Evolutionary conservation across 1,140 invertebrate species (phyloP).

Genomic region (Ridgeia piscesae): DNA sequence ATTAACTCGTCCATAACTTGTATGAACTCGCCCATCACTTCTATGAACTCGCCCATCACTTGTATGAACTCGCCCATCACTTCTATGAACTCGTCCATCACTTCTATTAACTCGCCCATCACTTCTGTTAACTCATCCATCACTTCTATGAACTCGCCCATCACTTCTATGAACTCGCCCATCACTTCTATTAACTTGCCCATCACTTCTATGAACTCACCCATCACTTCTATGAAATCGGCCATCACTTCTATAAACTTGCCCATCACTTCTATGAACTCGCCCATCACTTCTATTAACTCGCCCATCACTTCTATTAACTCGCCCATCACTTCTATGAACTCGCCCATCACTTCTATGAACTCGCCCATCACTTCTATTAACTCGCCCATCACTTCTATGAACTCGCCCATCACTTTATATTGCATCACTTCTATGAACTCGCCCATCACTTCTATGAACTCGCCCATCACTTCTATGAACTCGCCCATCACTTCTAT

Average conservation of each 20-base stretch:
- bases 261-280: constrained; percentile 53
- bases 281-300: no score
- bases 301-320: constrained; percentile 51
- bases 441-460: constrained; percentile 49
- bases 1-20: no score
- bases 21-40: constrained; percentile 42
- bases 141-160: constrained; percentile 39
- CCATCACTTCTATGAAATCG: constrained; percentile 51
- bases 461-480: no score
- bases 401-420: no score
- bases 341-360: constrained; percentile 47
- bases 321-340: no score
- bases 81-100: constrained; percentile 53
- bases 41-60: no score
- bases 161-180: constrained; percentile 52
- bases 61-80: constrained; percentile 39
- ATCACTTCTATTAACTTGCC: constrained; percentile 33
- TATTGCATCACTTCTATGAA: no score
- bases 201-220: constrained; percentile 53
- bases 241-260: constrained; percentile 14
- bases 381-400: constrained; percentile 46
- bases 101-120: constrained; percentile 38
- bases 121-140: constrained; percentile 50
- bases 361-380: no score
- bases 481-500: constrained; percentile 47